These are phyloP conservation scores for Gastracanthus pulcherrimus DNA, from an alignment of 2,888 invertebrate genomes.

Conservation along the genomic window DNA sequence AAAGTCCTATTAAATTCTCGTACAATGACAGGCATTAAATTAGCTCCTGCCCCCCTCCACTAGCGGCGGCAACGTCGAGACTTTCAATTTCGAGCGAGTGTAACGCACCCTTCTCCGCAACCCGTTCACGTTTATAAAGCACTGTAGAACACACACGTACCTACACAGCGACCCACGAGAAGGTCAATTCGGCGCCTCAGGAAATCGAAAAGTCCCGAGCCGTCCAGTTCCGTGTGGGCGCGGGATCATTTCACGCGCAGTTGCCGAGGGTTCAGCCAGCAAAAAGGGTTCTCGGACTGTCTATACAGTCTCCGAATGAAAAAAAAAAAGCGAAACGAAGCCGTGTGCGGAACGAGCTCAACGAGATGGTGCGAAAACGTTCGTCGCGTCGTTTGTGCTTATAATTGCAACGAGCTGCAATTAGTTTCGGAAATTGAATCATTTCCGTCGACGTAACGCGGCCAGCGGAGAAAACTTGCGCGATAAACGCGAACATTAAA, in stretches of 20 bases:
- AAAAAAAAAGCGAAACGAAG: slow-evolving; percentile 7
- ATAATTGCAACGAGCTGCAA: slow-evolving; percentile 74
- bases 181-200: slow-evolving; percentile 56
- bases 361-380: slow-evolving; percentile 37
- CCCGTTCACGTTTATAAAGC: neutral
- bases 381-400: slow-evolving; percentile 62
- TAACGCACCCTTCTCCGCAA: neutral
- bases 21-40: slow-evolving; percentile 42
- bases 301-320: neutral
- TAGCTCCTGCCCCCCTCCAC: slow-evolving; percentile 51
- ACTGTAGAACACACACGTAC: too few relatives aligned
- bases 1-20: slow-evolving; percentile 32
- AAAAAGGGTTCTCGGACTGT: slow-evolving; percentile 1
- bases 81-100: slow-evolving; percentile 42
- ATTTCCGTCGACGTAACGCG: slow-evolving; percentile 66
- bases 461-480: slow-evolving; percentile 51
- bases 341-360: neutral
- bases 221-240: neutral
- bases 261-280: slow-evolving; percentile 4
- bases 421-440: slow-evolving; percentile 76
- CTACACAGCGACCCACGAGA: neutral
- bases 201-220: slow-evolving; percentile 61
- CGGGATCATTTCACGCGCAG: slow-evolving; percentile 44
- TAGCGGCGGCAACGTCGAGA: slow-evolving; percentile 45
- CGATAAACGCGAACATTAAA: slow-evolving; percentile 64